Conservation (phyloP, 2,113 vertebrate genomes). For the Xerus inauris region DNA sequence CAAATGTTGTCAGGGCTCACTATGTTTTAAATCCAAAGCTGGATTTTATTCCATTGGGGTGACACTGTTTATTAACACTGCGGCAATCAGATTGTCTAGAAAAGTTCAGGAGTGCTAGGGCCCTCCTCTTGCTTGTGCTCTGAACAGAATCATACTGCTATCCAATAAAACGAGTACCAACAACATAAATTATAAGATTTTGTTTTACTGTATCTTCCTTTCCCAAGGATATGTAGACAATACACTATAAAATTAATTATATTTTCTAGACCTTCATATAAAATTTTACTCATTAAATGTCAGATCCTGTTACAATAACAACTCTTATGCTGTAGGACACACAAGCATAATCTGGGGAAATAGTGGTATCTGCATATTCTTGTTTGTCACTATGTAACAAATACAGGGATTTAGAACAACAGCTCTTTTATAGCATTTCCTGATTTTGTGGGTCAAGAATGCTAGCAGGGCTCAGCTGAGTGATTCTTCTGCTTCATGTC, state of each 20-base stretch:
- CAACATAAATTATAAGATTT: slow-evolving; percentile 49
- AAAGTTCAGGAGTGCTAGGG: slow-evolving; percentile 57
- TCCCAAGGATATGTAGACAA: slow-evolving; percentile 33
- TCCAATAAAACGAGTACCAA: slow-evolving; percentile 43
- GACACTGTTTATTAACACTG: slow-evolving; percentile 78
- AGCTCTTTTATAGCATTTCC: background rate
- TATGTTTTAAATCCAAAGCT: slow-evolving; percentile 71
- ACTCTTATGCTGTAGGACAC: background rate
- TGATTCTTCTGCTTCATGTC: background rate
- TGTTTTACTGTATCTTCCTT: slow-evolving; percentile 51
- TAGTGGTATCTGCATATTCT: background rate
- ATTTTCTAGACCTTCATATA: slow-evolving; percentile 52
- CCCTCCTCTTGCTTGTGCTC: slow-evolving; percentile 47
- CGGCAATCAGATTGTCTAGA: slow-evolving; percentile 63
- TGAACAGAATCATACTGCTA: slow-evolving; percentile 44
- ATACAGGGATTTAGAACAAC: background rate
- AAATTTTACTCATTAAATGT: slow-evolving; percentile 59
- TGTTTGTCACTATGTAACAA: background rate
- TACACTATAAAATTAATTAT: slow-evolving; percentile 36
- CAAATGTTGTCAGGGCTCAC: slow-evolving; percentile 76
- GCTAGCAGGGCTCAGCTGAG: background rate
- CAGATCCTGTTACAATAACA: slow-evolving; percentile 38
- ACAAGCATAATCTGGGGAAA: background rate
- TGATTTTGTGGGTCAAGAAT: background rate
- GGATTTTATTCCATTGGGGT: slow-evolving; percentile 66